phyloP scores from a whole-genome alignment of 2,888 invertebrate species.

The Norana najaformis region DNA sequence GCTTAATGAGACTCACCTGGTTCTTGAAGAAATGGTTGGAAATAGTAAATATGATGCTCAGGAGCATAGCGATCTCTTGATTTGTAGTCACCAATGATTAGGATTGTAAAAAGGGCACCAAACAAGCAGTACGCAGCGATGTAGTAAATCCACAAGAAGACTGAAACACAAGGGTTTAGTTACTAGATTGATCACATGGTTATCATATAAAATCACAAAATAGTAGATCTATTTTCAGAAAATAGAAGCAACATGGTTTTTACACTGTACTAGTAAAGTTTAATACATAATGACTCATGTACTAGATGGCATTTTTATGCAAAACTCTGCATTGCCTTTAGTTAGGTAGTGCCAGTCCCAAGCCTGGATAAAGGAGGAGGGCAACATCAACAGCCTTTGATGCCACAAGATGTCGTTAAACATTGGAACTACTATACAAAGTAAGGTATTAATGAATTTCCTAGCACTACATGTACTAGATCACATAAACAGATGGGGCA shows the following conservation, averaged over 20 bases:
- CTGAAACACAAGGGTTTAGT: neutral
- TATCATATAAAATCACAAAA: neutral
- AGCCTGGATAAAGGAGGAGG: too few relatives aligned
- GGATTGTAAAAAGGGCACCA: neutral
- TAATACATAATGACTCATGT: neutral
- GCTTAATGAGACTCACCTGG: neutral
- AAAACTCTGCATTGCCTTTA: too few relatives aligned
- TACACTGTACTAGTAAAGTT: neutral
- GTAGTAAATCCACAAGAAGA: neutral
- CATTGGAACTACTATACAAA: too few relatives aligned
- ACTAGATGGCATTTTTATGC: neutral
- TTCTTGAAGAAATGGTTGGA: neutral
- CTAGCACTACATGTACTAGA: too few relatives aligned
- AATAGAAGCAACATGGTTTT: neutral
- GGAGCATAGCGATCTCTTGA: neutral
- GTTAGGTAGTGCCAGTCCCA: too few relatives aligned
- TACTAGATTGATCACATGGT: neutral
- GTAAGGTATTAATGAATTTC: too few relatives aligned
- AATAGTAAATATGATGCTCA: neutral
- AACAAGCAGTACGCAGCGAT: neutral
- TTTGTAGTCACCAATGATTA: neutral
- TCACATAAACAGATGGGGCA: too few relatives aligned
- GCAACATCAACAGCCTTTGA: too few relatives aligned
- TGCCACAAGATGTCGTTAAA: too few relatives aligned
- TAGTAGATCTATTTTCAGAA: neutral